Conservation (phyloP, 1,140 invertebrate genomes). For the Aphaenogaster ashmeadi region DNA sequence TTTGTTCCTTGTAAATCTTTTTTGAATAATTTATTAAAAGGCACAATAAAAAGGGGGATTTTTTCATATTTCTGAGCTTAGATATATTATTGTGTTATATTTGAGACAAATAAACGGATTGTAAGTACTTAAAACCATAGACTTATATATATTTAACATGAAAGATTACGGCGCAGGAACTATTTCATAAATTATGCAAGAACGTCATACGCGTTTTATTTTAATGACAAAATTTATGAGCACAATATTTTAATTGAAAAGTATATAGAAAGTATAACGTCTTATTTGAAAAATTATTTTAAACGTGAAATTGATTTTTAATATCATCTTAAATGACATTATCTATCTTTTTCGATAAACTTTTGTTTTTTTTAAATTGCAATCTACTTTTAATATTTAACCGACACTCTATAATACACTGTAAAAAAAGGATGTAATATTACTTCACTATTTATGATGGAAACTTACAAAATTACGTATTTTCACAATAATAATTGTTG, state of each 20-base stretch:
- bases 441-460: no score
- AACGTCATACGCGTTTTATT: background rate
- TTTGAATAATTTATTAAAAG: background rate
- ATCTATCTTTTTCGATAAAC: background rate
- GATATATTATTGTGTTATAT: background rate
- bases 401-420: background rate
- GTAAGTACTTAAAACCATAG: background rate
- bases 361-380: background rate
- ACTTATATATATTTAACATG: background rate
- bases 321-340: background rate
- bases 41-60: background rate
- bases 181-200: slow-evolving; percentile 2
- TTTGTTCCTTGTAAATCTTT: background rate
- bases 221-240: background rate
- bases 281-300: background rate
- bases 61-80: background rate
- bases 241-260: background rate
- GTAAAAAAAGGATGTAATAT: no score
- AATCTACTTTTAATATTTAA: background rate
- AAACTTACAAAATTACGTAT: no score
- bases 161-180: background rate
- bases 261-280: background rate
- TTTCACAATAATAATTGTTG: no score
- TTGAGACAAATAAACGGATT: background rate
- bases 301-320: background rate